Evolutionary conservation across 2,113 vertebrate species (phyloP).

Genomic region (Mystacornis crossleyi): DNA sequence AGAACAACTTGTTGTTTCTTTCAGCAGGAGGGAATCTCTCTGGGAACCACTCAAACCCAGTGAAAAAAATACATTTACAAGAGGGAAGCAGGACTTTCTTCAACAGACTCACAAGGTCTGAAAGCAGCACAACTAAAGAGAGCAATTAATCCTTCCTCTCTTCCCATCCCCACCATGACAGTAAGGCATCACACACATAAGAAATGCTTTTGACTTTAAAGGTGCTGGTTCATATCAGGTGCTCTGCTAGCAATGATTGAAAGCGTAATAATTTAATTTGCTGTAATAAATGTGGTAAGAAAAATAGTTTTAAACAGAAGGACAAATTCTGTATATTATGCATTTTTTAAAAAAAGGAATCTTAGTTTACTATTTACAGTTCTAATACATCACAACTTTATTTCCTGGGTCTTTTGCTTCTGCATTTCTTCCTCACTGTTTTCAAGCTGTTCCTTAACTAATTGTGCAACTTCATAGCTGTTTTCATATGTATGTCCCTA

Average conservation of each 20-base stretch:
- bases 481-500: not conserved
- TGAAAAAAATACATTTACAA: not conserved
- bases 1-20: not conserved
- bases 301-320: not conserved
- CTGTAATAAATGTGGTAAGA: not conserved
- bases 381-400: not conserved
- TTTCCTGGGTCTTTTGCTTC: not conserved
- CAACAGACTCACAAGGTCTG: not conserved
- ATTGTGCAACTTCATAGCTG: fast-evolving
- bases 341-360: not conserved
- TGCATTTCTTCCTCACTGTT: not conserved
- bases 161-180: not conserved
- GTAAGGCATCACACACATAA: not conserved
- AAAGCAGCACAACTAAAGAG: not conserved
- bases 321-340: not conserved
- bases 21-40: not conserved
- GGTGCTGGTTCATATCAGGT: not conserved
- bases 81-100: not conserved
- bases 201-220: not conserved
- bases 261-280: not conserved
- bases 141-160: not conserved
- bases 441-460: not conserved
- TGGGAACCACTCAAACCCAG: not conserved
- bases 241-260: not conserved
- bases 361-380: not conserved